A percentile compares a stretch with the other conserved stretches of the same genome.
Conservation (phyloP, 37 sponge, comb jelly and placozoan species). For the Oscarella lobularis region DNA sequence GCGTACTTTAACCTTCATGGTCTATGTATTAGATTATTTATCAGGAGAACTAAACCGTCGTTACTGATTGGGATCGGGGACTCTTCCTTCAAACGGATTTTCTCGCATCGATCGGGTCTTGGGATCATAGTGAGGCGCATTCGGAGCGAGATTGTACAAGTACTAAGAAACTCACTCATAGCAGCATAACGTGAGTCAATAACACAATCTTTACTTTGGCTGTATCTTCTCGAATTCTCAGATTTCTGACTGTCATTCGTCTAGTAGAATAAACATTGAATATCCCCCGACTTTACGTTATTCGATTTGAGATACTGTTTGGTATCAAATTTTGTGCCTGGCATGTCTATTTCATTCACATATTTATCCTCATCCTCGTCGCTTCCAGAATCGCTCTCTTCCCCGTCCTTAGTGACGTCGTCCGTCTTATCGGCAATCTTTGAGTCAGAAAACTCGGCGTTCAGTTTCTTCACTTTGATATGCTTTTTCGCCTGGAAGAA, state of each 20-base stretch:
- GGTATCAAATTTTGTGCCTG: conserved; percentile 92
- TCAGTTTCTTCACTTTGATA: conserved; percentile 79
- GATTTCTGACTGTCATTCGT: conserved; percentile 84
- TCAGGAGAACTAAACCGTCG: too few species aligned
- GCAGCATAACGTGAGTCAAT: too few species aligned
- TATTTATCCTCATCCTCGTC: conserved; percentile 89
- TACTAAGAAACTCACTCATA: too few species aligned
- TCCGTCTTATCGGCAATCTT: background rate
- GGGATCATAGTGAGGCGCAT: conserved; percentile 94
- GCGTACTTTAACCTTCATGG: conserved; percentile 49
- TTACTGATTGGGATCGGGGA: background rate
- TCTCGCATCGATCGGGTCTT: conserved; percentile 97
- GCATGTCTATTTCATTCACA: conserved; percentile 85
- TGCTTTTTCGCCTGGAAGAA: conserved; percentile 60
- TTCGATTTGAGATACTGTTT: conserved; percentile 22
- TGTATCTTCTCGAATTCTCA: conserved; percentile 92
- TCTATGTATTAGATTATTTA: too few species aligned
- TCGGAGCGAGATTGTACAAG: conserved; percentile 68
- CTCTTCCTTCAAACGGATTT: conserved; percentile 64
- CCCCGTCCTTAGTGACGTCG: background rate
- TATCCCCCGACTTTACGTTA: background rate
- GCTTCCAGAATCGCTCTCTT: conserved; percentile 27
- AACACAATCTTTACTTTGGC: conserved; percentile 75
- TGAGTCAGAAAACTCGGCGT: conserved; percentile 46
- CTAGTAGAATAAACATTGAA: conserved; percentile 7